phyloP scores from a whole-genome alignment of 1,140 invertebrate species.

The Trachymyrmex septentrionalis region DNA sequence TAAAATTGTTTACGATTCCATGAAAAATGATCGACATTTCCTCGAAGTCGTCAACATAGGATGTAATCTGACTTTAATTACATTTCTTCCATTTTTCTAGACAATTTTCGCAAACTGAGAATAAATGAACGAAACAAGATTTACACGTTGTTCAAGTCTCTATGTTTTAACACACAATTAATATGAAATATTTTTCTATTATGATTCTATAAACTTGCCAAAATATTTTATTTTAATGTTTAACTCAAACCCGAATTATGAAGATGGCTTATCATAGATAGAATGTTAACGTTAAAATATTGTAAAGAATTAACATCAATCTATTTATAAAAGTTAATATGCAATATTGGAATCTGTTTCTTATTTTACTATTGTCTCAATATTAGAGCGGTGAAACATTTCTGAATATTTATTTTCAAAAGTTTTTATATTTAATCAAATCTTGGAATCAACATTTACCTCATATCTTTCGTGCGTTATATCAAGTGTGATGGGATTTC shows the following conservation, averaged over 20 bases:
- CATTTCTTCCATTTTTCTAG: not conserved
- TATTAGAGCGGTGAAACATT: not conserved
- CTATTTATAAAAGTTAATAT: conserved; percentile 2
- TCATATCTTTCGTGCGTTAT: not conserved
- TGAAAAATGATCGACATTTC: conserved; percentile 57
- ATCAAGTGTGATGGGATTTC: conserved; percentile 14
- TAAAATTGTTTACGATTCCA: conserved; percentile 56
- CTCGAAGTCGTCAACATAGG: not conserved
- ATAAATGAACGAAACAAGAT: not conserved
- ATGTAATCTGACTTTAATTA: conserved; percentile 34
- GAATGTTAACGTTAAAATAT: not conserved
- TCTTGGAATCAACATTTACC: not conserved
- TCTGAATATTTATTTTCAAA: not conserved
- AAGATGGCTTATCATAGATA: not conserved
- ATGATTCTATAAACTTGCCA: not conserved
- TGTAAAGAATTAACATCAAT: not conserved
- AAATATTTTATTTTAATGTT: not conserved
- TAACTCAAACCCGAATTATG: not conserved
- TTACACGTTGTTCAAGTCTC: not conserved
- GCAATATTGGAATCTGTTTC: not conserved
- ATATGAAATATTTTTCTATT: not conserved
- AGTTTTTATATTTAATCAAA: not conserved
- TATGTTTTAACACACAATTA: not conserved
- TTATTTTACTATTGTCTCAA: not conserved
- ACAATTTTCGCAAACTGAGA: not conserved